Conservation (phyloP, 2,113 vertebrate species). For the Aepyceros melampus region DNA sequence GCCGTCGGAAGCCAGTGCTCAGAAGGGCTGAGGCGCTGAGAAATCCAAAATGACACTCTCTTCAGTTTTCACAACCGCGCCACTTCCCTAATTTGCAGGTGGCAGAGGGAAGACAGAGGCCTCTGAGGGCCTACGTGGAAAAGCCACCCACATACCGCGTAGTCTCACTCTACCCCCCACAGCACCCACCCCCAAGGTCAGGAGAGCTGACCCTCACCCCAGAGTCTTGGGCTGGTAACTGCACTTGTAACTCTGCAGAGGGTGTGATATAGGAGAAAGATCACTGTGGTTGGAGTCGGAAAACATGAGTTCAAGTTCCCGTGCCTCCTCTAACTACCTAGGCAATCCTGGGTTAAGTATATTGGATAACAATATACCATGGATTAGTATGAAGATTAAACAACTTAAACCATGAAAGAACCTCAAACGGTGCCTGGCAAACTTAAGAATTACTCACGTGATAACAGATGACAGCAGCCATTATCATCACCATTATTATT, state of each 20-base stretch:
- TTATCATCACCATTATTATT: background rate
- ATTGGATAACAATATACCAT: background rate
- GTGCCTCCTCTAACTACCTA: background rate
- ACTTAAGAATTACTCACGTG: background rate
- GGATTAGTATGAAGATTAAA: background rate
- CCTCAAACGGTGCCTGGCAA: background rate
- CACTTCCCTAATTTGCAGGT: slow-evolving; percentile 32
- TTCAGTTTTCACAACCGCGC: background rate
- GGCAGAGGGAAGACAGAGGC: background rate
- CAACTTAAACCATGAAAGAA: background rate
- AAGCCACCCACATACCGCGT: background rate
- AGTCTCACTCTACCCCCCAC: background rate
- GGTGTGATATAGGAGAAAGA: background rate
- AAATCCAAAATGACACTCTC: background rate
- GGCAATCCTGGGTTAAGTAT: background rate
- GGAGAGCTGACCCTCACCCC: background rate
- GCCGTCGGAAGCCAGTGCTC: background rate
- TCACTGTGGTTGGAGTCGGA: background rate
- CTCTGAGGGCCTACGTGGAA: background rate
- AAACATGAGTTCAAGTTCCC: background rate
- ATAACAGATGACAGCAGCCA: background rate
- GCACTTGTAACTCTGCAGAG: background rate
- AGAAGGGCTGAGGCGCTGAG: background rate
- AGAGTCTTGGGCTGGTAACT: background rate
- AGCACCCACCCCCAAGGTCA: background rate